Percentiles rank a stretch among this genome's conserved stretches.
These are phyloP conservation scores for Passer domesticus DNA, from an alignment of 2,113 vertebrate genomes.

Conservation along the genomic window DNA sequence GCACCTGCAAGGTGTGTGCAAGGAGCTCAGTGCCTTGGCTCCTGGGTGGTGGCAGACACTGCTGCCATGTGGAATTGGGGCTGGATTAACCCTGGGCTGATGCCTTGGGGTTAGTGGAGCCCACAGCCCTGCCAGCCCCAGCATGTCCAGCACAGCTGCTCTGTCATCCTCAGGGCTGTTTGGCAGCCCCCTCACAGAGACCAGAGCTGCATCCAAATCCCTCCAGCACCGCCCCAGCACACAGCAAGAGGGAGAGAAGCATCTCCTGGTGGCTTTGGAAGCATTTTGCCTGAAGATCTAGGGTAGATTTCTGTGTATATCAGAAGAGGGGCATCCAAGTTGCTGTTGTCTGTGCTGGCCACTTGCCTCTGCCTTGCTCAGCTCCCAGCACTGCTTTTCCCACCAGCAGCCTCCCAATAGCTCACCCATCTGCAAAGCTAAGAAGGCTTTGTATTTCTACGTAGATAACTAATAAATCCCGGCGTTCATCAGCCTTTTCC, in stretches of 20 bases:
- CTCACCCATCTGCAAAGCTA: background rate
- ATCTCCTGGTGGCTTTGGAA: background rate
- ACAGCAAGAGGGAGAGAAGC: background rate
- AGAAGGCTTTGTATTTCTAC: background rate
- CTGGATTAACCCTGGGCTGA: background rate
- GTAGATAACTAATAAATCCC: background rate
- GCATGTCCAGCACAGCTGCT: background rate
- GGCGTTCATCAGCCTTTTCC: background rate
- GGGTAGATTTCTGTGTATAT: background rate
- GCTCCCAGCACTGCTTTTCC: background rate
- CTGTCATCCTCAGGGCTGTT: background rate
- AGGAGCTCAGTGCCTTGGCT: background rate
- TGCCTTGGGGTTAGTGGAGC: background rate
- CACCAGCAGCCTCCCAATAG: background rate
- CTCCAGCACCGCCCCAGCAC: background rate
- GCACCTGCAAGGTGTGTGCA: background rate
- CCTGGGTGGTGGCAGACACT: background rate
- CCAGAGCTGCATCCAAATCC: background rate
- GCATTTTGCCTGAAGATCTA: background rate
- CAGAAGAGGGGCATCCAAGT: background rate
- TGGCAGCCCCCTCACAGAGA: background rate
- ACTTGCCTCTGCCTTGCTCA: background rate
- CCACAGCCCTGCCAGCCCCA: background rate
- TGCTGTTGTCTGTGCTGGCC: background rate
- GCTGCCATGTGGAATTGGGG: background rate